Evolutionary conservation across 2,113 vertebrate species (phyloP).

Genomic region (Peromyscus maniculatus): DNA sequence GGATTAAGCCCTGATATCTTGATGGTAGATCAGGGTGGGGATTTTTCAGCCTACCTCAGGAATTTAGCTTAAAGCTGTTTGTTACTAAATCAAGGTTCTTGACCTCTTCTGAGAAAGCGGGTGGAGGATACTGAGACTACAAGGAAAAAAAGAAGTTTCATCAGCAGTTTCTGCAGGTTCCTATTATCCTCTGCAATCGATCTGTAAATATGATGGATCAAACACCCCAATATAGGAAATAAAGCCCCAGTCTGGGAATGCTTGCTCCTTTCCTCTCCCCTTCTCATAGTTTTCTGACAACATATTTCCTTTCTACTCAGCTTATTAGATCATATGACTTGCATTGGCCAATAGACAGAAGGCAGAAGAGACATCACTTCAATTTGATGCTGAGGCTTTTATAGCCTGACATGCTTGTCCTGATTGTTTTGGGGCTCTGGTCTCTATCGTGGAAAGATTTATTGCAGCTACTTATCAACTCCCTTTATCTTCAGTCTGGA

Average conservation of each 20-base stretch:
- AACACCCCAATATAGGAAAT: neutral
- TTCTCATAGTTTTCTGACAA: neutral
- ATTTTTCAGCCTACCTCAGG: conserved; percentile 24
- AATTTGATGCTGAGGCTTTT: neutral
- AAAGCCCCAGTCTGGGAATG: neutral
- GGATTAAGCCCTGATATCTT: neutral
- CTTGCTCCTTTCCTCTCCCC: neutral
- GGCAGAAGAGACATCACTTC: neutral
- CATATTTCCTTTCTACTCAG: neutral
- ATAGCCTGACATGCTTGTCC: neutral
- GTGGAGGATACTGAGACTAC: neutral
- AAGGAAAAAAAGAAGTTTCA: conserved; percentile 14
- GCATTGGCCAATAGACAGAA: neutral
- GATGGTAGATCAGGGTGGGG: neutral
- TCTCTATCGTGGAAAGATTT: neutral
- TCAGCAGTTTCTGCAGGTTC: neutral
- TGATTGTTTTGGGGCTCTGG: neutral
- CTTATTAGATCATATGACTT: neutral
- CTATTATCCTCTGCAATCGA: neutral
- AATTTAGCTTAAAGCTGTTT: conserved; percentile 11
- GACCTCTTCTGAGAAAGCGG: conserved; percentile 29
- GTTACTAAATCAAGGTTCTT: neutral
- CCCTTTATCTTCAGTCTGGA: neutral
- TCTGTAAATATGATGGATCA: neutral
- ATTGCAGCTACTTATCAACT: neutral